A percentile compares a stretch with the other conserved stretches of the same genome.
These are phyloP conservation scores for Trochalopteron elliotii DNA, from an alignment of 2,113 vertebrate genomes.

Conservation along the genomic window DNA sequence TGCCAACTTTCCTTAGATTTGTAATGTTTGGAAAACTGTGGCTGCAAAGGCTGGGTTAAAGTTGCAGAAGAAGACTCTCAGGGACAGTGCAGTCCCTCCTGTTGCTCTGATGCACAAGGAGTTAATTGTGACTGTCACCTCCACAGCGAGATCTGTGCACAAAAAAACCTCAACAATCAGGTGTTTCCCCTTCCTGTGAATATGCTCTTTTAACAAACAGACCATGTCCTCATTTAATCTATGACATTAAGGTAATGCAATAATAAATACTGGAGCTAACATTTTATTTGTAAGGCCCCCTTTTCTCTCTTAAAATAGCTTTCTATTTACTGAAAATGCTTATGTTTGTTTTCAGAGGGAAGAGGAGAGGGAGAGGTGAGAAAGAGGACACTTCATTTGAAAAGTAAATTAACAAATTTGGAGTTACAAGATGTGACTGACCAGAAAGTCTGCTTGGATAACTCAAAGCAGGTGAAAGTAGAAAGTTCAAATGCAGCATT, in stretches of 20 bases:
- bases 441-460: neutral
- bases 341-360: neutral
- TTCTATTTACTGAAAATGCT: neutral
- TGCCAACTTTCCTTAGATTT: neutral
- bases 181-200: fast-evolving
- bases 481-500: neutral
- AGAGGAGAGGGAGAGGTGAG: neutral
- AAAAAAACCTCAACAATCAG: no score
- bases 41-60: neutral
- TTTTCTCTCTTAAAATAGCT: neutral
- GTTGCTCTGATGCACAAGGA: neutral
- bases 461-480: neutral
- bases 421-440: neutral
- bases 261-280: neutral
- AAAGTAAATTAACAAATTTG: neutral
- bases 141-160: fast-evolving
- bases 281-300: neutral
- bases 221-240: fast-evolving
- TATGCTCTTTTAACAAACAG: neutral
- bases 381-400: neutral
- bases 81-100: neutral
- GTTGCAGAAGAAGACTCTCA: neutral
- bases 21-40: no score
- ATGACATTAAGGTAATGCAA: neutral
- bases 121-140: neutral